These are phyloP conservation scores for Oligia strigilis DNA, from an alignment of 2,888 invertebrate genomes.

Conservation along the genomic window DNA sequence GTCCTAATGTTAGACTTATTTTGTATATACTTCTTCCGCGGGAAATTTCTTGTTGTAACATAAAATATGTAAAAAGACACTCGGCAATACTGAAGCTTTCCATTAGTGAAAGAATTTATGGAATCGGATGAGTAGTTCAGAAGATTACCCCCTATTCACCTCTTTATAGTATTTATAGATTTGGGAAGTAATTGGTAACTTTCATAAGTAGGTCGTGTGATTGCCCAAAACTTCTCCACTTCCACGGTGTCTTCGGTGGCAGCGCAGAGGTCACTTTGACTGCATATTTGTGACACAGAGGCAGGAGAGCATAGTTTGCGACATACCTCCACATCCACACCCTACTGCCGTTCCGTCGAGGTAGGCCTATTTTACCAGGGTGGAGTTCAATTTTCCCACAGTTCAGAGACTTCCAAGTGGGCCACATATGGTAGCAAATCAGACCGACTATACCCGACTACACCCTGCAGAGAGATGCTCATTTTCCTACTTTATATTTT, in stretches of 20 bases:
- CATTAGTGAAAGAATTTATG: background rate
- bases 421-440: too few species aligned
- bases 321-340: background rate
- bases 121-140: background rate
- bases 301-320: background rate
- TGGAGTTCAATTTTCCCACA: too few species aligned
- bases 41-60: background rate
- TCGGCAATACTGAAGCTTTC: background rate
- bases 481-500: too few species aligned
- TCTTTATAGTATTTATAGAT: background rate
- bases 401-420: too few species aligned
- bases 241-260: background rate
- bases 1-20: background rate
- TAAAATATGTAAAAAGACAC: background rate
- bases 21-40: background rate
- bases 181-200: background rate
- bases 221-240: background rate
- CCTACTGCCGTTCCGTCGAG: too few species aligned
- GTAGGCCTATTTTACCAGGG: too few species aligned
- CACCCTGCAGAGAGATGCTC: too few species aligned
- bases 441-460: too few species aligned
- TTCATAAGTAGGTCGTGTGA: background rate
- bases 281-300: background rate
- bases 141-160: background rate
- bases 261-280: background rate